Percentiles rank a stretch among this genome's conserved stretches.
These are phyloP conservation scores for Trichonephila inaurata DNA, from an alignment of 1,140 invertebrate genomes.

Conservation along the genomic window DNA sequence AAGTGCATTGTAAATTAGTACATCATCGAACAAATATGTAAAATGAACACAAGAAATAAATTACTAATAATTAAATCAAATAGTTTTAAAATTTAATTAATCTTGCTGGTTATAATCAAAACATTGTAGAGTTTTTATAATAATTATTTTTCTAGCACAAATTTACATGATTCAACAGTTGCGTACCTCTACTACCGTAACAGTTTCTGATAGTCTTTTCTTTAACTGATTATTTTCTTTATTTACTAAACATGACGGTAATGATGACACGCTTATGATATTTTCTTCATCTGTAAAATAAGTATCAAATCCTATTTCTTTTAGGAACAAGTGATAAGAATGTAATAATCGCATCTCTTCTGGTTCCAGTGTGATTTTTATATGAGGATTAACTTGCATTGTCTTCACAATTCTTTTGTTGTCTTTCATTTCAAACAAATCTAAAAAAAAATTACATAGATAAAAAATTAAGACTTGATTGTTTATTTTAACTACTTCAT, in stretches of 20 bases:
- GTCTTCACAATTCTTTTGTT: conserved; percentile 69
- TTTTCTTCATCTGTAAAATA: conserved; percentile 55
- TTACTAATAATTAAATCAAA: too few species aligned
- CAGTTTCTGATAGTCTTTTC: conserved; percentile 3
- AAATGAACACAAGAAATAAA: too few species aligned
- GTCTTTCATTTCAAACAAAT: conserved; percentile 56
- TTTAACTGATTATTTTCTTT: conserved; percentile 77
- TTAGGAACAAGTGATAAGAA: conserved; percentile 80
- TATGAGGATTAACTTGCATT: conserved; percentile 79
- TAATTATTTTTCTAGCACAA: too few species aligned
- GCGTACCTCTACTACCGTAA: conserved; percentile 79
- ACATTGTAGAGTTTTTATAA: too few species aligned
- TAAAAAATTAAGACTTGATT: too few species aligned
- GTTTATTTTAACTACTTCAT: too few species aligned
- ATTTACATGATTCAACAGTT: background rate
- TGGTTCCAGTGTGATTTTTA: conserved; percentile 79
- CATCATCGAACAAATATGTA: too few species aligned
- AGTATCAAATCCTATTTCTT: conserved; percentile 79
- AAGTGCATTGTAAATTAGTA: too few species aligned
- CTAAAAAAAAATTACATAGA: background rate
- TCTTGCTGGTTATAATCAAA: too few species aligned
- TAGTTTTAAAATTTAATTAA: too few species aligned
- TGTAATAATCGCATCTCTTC: conserved; percentile 80
- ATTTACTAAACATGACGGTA: conserved; percentile 79
- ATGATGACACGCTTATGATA: conserved; percentile 75